Base-by-base conservation (phyloP, 1,140 invertebrate species). In the Sesamia nonagrioides region DNA sequence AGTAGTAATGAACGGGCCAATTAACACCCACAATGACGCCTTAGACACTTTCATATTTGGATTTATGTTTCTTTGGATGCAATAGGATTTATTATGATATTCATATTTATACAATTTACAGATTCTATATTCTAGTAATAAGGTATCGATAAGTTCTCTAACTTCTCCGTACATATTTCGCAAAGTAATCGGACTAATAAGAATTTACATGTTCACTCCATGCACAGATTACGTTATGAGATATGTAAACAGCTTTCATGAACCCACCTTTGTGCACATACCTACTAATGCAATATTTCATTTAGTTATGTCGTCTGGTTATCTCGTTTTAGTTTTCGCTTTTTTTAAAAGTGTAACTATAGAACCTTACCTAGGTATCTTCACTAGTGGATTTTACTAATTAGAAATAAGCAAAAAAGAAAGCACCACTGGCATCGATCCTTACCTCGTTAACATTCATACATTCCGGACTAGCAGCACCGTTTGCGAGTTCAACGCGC, bases 21-120 rank as follows among this genome's bases (percentile, higher is more conserved):
- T 60, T 60, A 60, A 58, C 72, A 74, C 71, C 71, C 56, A 74
- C 54, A 75, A 37, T 48, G 37, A 75, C 37, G 35, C 40, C 21
- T 61, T 61, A 52, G 68, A 54, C 13, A n/a, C 17, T 58, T 73
- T 60, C 54, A 45, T 58, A 73, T 60, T 73, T 73, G 37, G 33
- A 45, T 48, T 48, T 48, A 48, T 68, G 42, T 68, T 33, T 68
- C 18, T 37, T 63, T 63, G 42, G n/a, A 63, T 63, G 42, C n/a
- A 63, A 42, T 63, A 8, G 35, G 15, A 63, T 21, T 40, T 11
- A 63, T 42, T 35, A 42, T 63, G 60, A 63, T 63, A 42, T 63
- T 63, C 7, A 40, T 40, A 5, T 63, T 42, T 42, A 18, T 40
- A 18, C 6, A 27, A 37, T 37, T 63, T 17, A 37, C 11, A 5